Evolutionary conservation across 2,888 invertebrate species (phyloP).

Genomic region (Nemotelus nigrinus): DNA sequence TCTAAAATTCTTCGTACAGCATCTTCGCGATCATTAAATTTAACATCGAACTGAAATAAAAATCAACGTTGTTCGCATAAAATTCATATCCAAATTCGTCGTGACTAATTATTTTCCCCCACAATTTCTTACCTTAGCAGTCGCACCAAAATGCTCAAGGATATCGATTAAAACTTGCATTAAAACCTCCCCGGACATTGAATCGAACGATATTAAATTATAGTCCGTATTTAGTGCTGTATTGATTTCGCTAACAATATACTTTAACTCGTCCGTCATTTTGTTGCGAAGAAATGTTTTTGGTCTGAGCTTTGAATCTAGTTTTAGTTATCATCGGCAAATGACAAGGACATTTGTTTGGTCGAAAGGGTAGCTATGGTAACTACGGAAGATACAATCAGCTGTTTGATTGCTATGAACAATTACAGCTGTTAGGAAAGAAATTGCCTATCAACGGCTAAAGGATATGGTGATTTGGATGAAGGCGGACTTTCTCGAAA

Average conservation of each 20-base stretch:
- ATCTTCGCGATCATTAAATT: constrained; percentile 79
- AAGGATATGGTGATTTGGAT: too few species aligned
- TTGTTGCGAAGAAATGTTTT: constrained; percentile 44
- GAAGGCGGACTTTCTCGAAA: too few species aligned
- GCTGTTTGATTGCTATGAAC: too few species aligned
- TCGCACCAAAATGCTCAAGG: constrained; percentile 76
- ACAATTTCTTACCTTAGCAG: constrained; percentile 67
- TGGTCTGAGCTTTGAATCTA: too few species aligned
- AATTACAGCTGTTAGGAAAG: too few species aligned
- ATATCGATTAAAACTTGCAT: constrained; percentile 82
- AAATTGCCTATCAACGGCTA: too few species aligned
- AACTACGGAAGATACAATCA: not conserved
- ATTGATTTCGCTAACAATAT: constrained; percentile 78
- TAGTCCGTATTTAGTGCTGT: constrained; percentile 76
- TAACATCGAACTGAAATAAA: constrained; percentile 70
- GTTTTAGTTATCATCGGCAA: not conserved
- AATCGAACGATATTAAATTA: constrained; percentile 87
- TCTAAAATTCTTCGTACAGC: constrained; percentile 78
- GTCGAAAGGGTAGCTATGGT: not conserved
- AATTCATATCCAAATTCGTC: not conserved
- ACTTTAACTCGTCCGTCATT: constrained; percentile 76
- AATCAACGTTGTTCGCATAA: constrained; percentile 10
- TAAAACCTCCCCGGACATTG: constrained; percentile 77
- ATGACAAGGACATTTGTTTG: not conserved
- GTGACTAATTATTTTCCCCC: constrained; percentile 1